Evolutionary conservation across 2,113 vertebrate genomes (phyloP).

Genomic region (Hyperoodon ampullatus): DNA sequence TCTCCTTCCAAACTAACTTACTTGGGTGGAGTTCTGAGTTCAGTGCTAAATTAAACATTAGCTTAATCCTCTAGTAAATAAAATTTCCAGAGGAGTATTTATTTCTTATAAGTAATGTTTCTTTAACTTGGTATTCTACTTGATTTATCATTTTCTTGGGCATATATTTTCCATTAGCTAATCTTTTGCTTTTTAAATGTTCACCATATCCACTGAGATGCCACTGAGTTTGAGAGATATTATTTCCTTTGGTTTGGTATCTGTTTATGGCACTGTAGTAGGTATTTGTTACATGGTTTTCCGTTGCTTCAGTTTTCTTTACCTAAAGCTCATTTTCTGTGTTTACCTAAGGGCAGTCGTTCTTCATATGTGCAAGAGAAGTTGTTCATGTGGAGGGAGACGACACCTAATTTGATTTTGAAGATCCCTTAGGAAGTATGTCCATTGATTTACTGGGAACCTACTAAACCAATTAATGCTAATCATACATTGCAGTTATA

Average conservation of each 20-base stretch:
- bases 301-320: neutral
- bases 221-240: neutral
- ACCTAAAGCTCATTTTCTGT: neutral
- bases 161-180: neutral
- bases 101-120: neutral
- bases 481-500: neutral
- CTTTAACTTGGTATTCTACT: neutral
- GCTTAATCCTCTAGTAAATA: neutral
- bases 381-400: neutral
- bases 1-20: neutral
- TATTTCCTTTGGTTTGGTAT: neutral
- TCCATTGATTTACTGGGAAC: neutral
- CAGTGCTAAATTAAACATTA: neutral
- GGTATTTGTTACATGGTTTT: neutral
- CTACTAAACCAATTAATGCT: neutral
- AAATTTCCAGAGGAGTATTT: neutral
- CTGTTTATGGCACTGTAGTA: neutral
- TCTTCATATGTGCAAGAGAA: neutral
- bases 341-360: neutral
- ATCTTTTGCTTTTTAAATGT: neutral
- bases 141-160: neutral
- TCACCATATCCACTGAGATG: neutral
- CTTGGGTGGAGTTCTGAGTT: neutral
- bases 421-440: neutral
- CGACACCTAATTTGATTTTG: neutral